phyloP scores from a whole-genome alignment of 2,888 invertebrate genomes.

The Boloria euphrosyne region DNA sequence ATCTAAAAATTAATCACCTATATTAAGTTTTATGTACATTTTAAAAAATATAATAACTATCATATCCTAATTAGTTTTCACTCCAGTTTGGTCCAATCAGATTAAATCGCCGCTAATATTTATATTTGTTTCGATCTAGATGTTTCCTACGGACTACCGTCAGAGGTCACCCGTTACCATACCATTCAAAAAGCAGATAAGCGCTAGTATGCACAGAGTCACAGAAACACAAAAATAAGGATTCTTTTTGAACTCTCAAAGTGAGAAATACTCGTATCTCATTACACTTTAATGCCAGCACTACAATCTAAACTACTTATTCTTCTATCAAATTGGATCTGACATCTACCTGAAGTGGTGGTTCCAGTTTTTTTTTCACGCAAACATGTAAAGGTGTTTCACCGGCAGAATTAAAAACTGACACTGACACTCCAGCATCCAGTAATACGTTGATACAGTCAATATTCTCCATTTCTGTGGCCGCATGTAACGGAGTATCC shows the following conservation, averaged over 20 bases:
- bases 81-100: no score
- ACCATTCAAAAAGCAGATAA: no score
- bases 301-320: neutral
- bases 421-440: conserved; percentile 65
- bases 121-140: no score
- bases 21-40: neutral
- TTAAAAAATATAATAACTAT: no score
- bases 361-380: conserved; percentile 67
- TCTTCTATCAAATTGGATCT: neutral
- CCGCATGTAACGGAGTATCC: conserved; percentile 78
- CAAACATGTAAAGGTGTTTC: conserved; percentile 79
- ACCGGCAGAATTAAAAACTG: conserved; percentile 68
- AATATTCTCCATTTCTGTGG: conserved; percentile 69
- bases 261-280: neutral
- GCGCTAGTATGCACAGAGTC: no score
- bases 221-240: no score
- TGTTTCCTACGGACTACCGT: no score
- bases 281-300: neutral
- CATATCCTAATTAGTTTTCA: no score
- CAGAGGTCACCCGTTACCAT: no score
- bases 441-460: conserved; percentile 70
- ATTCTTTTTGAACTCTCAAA: no score
- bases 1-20: conserved; percentile 49
- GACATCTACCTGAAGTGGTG: conserved; percentile 63
- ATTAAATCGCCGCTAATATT: no score